Conservation (phyloP, 2,888 invertebrate genomes). For the Tenthredo mesomela region DNA sequence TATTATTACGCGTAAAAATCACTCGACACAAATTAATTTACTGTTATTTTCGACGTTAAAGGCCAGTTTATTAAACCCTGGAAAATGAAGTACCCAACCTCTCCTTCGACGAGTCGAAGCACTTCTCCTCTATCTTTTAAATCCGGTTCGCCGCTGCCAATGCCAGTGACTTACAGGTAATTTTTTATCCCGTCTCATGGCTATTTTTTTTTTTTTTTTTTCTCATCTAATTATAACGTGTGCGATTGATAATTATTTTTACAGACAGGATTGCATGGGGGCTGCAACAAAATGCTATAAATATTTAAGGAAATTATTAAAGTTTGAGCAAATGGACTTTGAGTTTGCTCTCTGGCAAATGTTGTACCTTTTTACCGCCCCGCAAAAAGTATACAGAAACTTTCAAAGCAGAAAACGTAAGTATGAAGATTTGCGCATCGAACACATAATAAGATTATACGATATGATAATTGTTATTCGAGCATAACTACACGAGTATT, state of each 20-base stretch:
- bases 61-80: not conserved
- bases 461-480: conserved; percentile 13
- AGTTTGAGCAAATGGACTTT: conserved; percentile 99
- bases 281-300: conserved; percentile 94
- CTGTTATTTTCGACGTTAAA: not conserved
- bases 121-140: conserved; percentile 72
- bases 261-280: conserved; percentile 86
- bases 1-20: not conserved
- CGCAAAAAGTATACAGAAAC: conserved; percentile 98
- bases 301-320: conserved; percentile 90
- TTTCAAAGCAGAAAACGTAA: conserved; percentile 98
- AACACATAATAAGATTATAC: conserved; percentile 7
- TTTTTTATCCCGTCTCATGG: not conserved
- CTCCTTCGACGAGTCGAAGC: conserved; percentile 80
- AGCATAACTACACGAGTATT: not conserved
- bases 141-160: conserved; percentile 83
- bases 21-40: not conserved
- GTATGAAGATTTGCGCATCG: conserved; percentile 71
- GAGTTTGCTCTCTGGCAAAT: conserved; percentile 99
- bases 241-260: conserved; percentile 60
- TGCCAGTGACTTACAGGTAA: conserved; percentile 79
- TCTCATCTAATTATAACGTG: conserved; percentile 43
- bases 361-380: conserved; percentile 95
- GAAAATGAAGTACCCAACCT: conserved; percentile 83
- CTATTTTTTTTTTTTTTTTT: too few relatives aligned